A percentile compares a stretch with the other conserved stretches of the same genome.
Evolutionary conservation across 2,888 invertebrate genomes (phyloP).

Genomic region (Deroplatys truncata): DNA sequence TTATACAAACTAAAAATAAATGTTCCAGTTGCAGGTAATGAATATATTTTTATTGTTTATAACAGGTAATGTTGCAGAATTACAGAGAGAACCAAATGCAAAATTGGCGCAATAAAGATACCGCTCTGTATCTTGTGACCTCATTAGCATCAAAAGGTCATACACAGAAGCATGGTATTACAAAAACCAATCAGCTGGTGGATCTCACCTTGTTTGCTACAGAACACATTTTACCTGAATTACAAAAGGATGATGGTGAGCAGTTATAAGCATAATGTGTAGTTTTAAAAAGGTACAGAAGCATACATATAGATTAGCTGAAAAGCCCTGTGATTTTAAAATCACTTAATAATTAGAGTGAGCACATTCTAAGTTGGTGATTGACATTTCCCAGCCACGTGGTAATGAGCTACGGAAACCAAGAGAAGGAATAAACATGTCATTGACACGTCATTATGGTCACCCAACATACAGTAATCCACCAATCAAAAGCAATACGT

Average conservation of each 20-base stretch:
- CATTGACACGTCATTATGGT: too few species aligned
- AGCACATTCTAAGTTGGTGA: too few species aligned
- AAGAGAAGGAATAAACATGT: too few species aligned
- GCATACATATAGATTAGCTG: too few species aligned
- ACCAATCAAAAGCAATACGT: too few species aligned
- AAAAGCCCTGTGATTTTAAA: too few species aligned
- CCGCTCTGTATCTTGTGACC: constrained; percentile 93
- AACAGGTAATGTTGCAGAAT: constrained; percentile 68
- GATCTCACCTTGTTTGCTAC: constrained; percentile 84
- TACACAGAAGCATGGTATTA: constrained; percentile 87
- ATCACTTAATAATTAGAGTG: too few species aligned
- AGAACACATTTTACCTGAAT: constrained; percentile 82
- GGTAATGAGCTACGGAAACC: too few species aligned
- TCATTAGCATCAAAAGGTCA: constrained; percentile 87
- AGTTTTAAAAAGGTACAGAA: too few species aligned
- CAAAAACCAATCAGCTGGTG: constrained; percentile 84
- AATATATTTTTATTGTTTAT: not conserved
- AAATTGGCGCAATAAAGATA: constrained; percentile 94
- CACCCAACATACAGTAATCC: too few species aligned
- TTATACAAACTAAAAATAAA: too few species aligned
- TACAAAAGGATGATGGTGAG: constrained; percentile 68
- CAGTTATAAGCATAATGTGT: not conserved
- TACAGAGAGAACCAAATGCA: constrained; percentile 69
- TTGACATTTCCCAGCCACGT: too few species aligned
- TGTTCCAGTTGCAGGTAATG: not conserved